phyloP scores from a whole-genome alignment of 2,797 vertebrate genomes.

The Xenentodon cancila region DNA sequence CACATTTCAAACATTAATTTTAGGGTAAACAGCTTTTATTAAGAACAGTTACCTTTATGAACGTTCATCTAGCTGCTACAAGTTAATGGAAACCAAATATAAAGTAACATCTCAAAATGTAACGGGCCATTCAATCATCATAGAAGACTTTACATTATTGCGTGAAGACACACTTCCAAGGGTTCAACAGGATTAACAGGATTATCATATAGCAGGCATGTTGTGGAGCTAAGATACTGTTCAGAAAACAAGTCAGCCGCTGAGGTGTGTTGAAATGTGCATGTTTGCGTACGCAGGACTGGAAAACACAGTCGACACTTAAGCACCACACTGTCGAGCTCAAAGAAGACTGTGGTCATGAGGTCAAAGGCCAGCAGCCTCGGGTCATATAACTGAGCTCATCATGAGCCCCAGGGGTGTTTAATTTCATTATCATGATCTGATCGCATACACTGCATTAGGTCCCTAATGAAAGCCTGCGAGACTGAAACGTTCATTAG shows the following conservation, averaged over 20 bases:
- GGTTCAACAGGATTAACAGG: background rate
- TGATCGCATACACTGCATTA: background rate
- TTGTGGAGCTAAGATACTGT: background rate
- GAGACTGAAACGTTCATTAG: conserved; percentile 8
- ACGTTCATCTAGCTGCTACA: too few relatives aligned
- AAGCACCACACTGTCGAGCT: conserved; percentile 13
- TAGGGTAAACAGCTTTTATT: too few relatives aligned
- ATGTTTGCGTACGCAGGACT: conserved; percentile 11
- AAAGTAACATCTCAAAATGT: too few relatives aligned
- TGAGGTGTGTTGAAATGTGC: conserved; percentile 24
- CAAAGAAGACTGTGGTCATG: conserved; percentile 23
- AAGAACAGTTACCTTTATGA: too few relatives aligned
- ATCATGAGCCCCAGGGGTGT: conserved; percentile 21
- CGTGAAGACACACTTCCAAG: too few relatives aligned
- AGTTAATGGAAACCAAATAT: too few relatives aligned
- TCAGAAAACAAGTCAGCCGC: background rate
- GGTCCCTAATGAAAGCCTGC: conserved; percentile 1
- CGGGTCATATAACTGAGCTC: conserved; percentile 42
- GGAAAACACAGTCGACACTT: conserved; percentile 10
- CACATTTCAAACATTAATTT: too few relatives aligned
- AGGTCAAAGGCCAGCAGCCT: conserved; percentile 39
- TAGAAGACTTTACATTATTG: too few relatives aligned
- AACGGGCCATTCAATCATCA: too few relatives aligned
- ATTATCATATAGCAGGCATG: background rate
- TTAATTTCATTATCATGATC: conserved; percentile 27